These are phyloP conservation scores for Sicus ferrugineus DNA, from an alignment of 2,888 invertebrate species.

Conservation along the genomic window DNA sequence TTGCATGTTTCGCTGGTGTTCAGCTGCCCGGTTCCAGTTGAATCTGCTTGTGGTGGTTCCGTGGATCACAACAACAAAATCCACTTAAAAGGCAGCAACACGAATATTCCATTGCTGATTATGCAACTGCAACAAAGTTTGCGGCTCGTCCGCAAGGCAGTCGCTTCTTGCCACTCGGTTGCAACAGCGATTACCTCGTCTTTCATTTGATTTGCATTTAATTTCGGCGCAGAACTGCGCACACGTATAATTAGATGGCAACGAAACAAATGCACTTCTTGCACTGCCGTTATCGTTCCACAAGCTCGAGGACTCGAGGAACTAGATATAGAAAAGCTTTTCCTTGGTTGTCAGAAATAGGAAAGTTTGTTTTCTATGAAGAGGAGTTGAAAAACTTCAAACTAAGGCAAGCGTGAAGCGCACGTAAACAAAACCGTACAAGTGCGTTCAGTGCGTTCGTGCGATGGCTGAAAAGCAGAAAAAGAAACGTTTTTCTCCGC, in stretches of 20 bases:
- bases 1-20: constrained; percentile 9
- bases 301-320: too few species aligned
- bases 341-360: too few species aligned
- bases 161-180: constrained; percentile 7
- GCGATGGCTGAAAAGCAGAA: not conserved
- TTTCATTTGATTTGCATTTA: too few species aligned
- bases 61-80: not conserved
- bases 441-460: too few species aligned
- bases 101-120: constrained; percentile 26
- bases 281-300: too few species aligned
- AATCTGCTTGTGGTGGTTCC: not conserved
- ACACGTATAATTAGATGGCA: too few species aligned
- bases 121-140: constrained; percentile 27
- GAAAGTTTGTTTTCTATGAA: too few species aligned
- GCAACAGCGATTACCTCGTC: not conserved
- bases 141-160: constrained; percentile 16
- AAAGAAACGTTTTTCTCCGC: not conserved
- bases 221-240: not conserved
- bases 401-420: too few species aligned
- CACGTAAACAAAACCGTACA: too few species aligned
- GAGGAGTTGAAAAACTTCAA: too few species aligned
- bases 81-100: constrained; percentile 7
- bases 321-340: too few species aligned
- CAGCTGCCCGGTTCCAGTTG: not conserved
- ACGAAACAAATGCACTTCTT: too few species aligned